Base-by-base conservation (phyloP, 1,140 invertebrate genomes). In the Formica exsecta region DNA sequence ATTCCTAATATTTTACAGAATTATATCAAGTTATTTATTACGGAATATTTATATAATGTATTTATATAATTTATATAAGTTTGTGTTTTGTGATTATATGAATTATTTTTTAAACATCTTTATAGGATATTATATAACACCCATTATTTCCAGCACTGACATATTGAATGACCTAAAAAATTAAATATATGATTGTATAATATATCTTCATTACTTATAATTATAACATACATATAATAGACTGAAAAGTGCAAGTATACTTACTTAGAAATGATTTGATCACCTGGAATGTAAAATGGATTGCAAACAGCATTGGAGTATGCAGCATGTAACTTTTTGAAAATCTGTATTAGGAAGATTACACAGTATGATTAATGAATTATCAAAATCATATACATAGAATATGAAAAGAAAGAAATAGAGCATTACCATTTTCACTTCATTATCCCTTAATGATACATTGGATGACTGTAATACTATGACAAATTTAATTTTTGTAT, bases 401-500 rank as follows among this genome's bases (percentile, higher is more conserved):
- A 64, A 75, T n/a, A 16, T 16, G 32, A 9, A 75, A 77, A 81
- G 84, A 65, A 5, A 19, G 5, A 51, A 51, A 51, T 19, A 19
- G 0, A 51, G 38, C 38, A 38, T 96, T 96, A 99, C 98, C 90
- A 97, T 97, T 95, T 98, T 96, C 3, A 99, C 98, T 96, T 99
- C 99, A 95, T 99, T 99, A 93, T 99, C 99, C 89, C 98, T 95
- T 38, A 99, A 95, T 9, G 97, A 97, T 70, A 97, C 97, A 93
- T 98, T 99, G 29, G 97, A 97, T 0, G 98, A 98, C 92, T 99
- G 98, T n/a, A 99, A 97, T 36, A 99, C 97, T 87, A 99, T 97
- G 22, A 99, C 97, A 94, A 99, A 98, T 94, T 99, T 99, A 19
- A 99, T 97, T 95, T 98, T 98, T 0, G 98, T 99, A 94, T 99